These are phyloP conservation scores for Bothrops jararaca DNA, from an alignment of 2,113 vertebrate genomes.

Conservation along the genomic window DNA sequence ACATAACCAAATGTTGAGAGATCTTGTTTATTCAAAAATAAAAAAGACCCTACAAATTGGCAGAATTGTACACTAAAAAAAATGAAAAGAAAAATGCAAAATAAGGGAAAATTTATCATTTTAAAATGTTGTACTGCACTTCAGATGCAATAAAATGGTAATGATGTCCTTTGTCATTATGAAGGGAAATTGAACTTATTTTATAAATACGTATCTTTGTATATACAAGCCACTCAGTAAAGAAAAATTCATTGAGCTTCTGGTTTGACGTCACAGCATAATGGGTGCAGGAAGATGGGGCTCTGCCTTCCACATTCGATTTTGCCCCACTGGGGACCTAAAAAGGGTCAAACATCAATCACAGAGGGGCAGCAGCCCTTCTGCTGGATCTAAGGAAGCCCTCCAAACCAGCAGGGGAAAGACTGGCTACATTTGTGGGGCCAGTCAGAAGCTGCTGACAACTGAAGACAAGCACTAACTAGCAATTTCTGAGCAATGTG, in stretches of 20 bases:
- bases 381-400: no score
- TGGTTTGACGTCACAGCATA: no score
- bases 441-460: no score
- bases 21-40: neutral
- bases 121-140: neutral
- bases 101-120: neutral
- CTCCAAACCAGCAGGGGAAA: no score
- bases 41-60: neutral
- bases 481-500: no score
- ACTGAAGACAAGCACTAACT: no score
- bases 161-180: neutral
- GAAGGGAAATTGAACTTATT: neutral
- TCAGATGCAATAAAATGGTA: conserved; percentile 16
- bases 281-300: no score
- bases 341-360: no score
- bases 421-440: no score
- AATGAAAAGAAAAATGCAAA: neutral
- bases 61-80: neutral
- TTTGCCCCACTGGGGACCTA: no score
- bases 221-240: neutral
- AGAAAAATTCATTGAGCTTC: conserved; percentile 1
- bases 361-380: no score
- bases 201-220: neutral
- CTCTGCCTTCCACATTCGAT: no score
- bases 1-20: neutral